Evolutionary conservation across 1,140 invertebrate genomes (phyloP), one percentile per base, ranked within the genome.

Genomic region (Zophobas atratus): DNA sequence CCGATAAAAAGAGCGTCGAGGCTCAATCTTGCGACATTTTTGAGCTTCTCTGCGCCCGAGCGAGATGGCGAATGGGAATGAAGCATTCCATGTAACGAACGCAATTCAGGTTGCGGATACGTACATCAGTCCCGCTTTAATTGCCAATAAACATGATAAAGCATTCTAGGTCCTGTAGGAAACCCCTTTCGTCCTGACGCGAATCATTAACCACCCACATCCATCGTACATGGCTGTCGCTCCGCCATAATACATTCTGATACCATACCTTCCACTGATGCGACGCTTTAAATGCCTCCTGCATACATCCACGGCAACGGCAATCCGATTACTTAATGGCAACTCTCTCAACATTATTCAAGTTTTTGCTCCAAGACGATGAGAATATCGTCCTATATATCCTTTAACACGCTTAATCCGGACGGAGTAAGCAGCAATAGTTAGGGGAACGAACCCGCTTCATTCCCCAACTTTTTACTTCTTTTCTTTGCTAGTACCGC

Each of bases 101-200:
- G 63, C 43, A 70, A 72, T 75, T 75, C 56, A 75, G 57, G 75
- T 34, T 76, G 75, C 48, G 41, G 53, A 70, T 76, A 76, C 49
- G 49, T 75, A 38, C 75, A 76, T 43, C 43, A 51, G 43, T 8
- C 70, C 33, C 49, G 75, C 60, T 70, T 67, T 76, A 76, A 76
- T 76, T 76, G 75, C 75, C 75, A 76, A 76, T 76, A 76, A 76
- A 76, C 75, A 76, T 76, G 75, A 76, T 70, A 70, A 70, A 76
- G 75, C 75, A 76, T 76, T 76, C 75, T 49, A 8, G 60, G 63
- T 70, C 43, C 74, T 49, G 38, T 4, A 51, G 41, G 20, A 57
- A 43, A 49, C 57, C 46, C 43, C 55, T 70, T 46, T 55, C 60
- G 70, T 55, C 51, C 46, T 39, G 51, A 72, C 70, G 70, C 60